Evolutionary conservation across 2,113 vertebrate species (phyloP).

Genomic region (Tylochromis polylepis): DNA sequence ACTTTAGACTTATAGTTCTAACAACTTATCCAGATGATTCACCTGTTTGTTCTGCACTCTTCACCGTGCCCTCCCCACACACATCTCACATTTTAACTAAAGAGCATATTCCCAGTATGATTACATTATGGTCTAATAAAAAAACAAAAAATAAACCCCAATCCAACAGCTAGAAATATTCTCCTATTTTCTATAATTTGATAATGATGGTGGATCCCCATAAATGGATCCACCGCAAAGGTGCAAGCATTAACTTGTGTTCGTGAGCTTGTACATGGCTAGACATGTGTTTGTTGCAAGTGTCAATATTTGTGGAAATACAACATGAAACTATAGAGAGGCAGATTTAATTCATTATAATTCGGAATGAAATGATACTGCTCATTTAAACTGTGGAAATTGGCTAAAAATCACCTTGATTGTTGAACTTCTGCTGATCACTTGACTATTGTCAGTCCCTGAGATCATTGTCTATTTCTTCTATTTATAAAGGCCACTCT

Average conservation of each 20-base stretch:
- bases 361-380: not conserved
- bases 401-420: not conserved
- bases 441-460: not conserved
- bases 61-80: not conserved
- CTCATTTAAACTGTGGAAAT: not conserved
- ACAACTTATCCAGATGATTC: not conserved
- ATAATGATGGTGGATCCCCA: not conserved
- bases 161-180: not conserved
- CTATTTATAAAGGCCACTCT: not conserved
- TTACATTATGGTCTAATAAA: not conserved
- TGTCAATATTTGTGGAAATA: not conserved
- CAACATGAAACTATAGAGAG: not conserved
- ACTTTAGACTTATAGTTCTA: not conserved
- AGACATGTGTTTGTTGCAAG: not conserved
- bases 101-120: not conserved
- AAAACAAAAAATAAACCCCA: not conserved
- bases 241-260: not conserved
- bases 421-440: not conserved
- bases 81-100: not conserved
- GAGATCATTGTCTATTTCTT: not conserved
- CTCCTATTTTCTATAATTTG: not conserved
- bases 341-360: not conserved
- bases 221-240: not conserved
- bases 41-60: not conserved
- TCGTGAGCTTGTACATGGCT: not conserved